Base-by-base conservation (phyloP, 2,797 vertebrate genomes). In the Corythornis leucogaster region DNA sequence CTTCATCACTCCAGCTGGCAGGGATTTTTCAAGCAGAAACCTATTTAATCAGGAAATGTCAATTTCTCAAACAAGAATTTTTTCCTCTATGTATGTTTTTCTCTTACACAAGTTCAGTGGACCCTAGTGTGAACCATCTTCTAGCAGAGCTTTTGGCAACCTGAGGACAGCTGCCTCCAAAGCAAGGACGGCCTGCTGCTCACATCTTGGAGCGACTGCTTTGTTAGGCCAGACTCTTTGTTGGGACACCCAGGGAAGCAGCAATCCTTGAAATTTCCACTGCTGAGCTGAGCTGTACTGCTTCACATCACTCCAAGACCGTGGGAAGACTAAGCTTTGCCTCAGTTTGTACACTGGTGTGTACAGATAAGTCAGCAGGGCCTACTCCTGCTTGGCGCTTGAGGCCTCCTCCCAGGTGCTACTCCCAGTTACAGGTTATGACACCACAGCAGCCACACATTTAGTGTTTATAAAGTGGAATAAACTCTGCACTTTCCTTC, bases 1-100 rank as follows among this genome's bases (percentile, higher is more conserved):
- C 19, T 87, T 94, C 4, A 35, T 82, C 35, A 16, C 46, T 80
- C 68, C 48, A 75, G 14, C 19, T 84, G 55, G 73, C 55, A 89
- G 55, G 17, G 30, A 85, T 75, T 86, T 94, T 94, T 92, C 80
- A 88, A 85, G 67, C 66, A 94, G 58, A 92, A 92, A 87, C 73
- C 46, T 59, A 42, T 83, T 83, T 80, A 87, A 87, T 79, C 73
- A 59, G 30, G 74, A 91, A 91, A 80, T 40, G 55, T 51, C 66
- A 78, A 46, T 88, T 91, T 81, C 53, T 57, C 87, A 74, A 84
- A 73, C 24, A 88, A 85, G 31, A 6, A 79, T 46, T 78, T 40
- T 64, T 80, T 40, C 38, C 31, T 43, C 26, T 68, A 10, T 66
- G 18, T 14, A 15, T 66, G 8, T 38, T 73, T 90, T 84, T 30